Percentiles rank a stretch among this genome's conserved stretches.
Evolutionary conservation across 2,113 vertebrate species (phyloP).

Genomic region (Amblyornis subalaris): DNA sequence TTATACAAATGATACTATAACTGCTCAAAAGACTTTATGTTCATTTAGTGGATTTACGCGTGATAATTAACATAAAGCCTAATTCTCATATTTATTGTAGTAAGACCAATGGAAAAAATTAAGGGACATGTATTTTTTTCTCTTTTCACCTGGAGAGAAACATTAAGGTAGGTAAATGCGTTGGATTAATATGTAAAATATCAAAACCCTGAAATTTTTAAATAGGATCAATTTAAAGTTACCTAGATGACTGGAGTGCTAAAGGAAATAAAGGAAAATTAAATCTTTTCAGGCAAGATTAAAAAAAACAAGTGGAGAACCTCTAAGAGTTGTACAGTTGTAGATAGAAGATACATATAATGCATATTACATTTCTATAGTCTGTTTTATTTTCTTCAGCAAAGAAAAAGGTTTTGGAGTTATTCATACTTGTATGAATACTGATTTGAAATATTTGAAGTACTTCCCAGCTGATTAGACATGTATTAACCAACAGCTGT

Average conservation of each 20-base stretch:
- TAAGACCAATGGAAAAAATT: background rate
- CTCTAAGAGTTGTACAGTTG: background rate
- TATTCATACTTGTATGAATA: background rate
- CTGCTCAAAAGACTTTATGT: background rate
- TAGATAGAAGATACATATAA: accelerated
- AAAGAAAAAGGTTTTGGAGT: background rate
- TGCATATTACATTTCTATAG: background rate
- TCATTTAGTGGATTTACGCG: background rate
- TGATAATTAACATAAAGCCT: background rate
- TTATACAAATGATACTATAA: background rate
- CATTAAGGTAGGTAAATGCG: background rate
- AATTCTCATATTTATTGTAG: background rate
- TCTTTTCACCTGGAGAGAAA: background rate
- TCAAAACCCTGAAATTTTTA: background rate
- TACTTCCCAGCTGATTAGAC: background rate
- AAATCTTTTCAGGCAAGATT: background rate
- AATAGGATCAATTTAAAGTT: background rate
- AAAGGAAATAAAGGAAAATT: background rate
- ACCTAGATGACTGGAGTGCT: background rate
- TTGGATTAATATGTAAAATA: background rate
- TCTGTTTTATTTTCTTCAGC: background rate
- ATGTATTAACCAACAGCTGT: background rate
- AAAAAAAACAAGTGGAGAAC: background rate
- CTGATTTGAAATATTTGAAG: background rate
- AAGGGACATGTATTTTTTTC: accelerated